Evolutionary conservation across 53 echinoderm and acorn worm genomes (phyloP), one percentile per base, ranked within the genome.

Genomic region (Echinometra lucunter): DNA sequence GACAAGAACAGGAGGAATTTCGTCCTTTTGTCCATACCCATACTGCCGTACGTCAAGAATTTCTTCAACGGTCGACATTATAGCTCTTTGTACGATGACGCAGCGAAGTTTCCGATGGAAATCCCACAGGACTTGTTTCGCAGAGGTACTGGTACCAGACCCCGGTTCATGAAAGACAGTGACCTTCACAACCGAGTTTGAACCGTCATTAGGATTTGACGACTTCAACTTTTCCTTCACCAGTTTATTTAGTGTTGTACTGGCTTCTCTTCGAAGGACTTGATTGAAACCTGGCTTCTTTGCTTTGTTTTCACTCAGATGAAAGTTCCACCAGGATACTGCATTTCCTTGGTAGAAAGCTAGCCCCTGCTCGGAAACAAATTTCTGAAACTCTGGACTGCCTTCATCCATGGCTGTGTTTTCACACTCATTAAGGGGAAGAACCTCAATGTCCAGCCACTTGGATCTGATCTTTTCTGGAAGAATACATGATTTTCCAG

Each of bases 121-220:
- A 40, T 95, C 96, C 97, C 97, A 97, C 49, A 97, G 87, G 2
- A 95, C 70, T 67, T 97, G 96, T 2, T 89, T 94, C 15, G 93
- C 91, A 25, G 95, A 40, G 17, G 97, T 97, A 21, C 94, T 97
- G 23, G 95, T 96, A 17, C 97, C 97, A 1, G 95, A 95, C 44
- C 97, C 97, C 0, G 96, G 96, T 94, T 97, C 94, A 83, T 97
- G 97, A 32, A 93, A 95, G 30, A 96, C 60, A 66, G 93, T 95
- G 17, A 97, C 91, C 6, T 94, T 95, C 12, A 94, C 88, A 53
- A 91, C 28, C 1, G 91, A 16, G n/a, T 27, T 69, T n/a, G 69
- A 60, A 0, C 70, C 91, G 11, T 91, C 91, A 66, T 15, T 45
- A 3, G 47, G 28, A 70, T 66, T 69, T n/a, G 66, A 0, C 5